Evolutionary conservation across 1,140 invertebrate genomes (phyloP), one percentile per base, ranked within the genome.

Genomic region (Paraescarpia echinospica): DNA sequence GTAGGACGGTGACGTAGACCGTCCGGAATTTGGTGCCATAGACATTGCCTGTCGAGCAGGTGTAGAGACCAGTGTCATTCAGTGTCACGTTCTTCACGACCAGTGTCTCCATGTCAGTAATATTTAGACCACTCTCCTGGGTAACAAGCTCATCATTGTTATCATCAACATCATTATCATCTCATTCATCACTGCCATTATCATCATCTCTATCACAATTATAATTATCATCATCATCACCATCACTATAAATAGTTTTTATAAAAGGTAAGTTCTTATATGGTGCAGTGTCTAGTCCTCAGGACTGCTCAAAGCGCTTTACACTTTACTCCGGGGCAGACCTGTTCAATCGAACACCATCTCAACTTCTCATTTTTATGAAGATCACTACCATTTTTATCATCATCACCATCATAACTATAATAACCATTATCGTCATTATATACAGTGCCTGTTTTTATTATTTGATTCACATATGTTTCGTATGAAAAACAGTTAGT

Each of bases 11-110:
- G 1, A 99, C 96, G 95, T 98, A 99, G 27, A 98, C 98, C 94
- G 97, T 98, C 48, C 97, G 97, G 89, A 97, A 97, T 0, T 97
- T 97, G 35, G 97, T 96, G 0, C 98, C 98, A 22, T 99, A 96
- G 88, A 97, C 97, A 95, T 98, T 99, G 1, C 97, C 97, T 0
- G 98, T 98, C 5, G 98, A 96, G 95, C 98, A 99, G 0, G 98
- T 98, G 95, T 99, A 99, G 98, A 98, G 99, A 0, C 98, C 98
- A 95, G 98, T 98, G 94, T 99, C 97, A 59, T 97, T 97, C 93
- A 97, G 97, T 0, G 98, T 98, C 0, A 99, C 97, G 95, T 99
- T 99, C 90, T 97, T 96, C n/a, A 99, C 95, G 12, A 97, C 97
- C 14, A 99, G 96, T 31, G 97, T 95, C 95, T 98, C 97, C 0